Base-by-base conservation (phyloP, 30 jellyfish, hydroid and myxozoan species). In the Turritopsis rubra region DNA sequence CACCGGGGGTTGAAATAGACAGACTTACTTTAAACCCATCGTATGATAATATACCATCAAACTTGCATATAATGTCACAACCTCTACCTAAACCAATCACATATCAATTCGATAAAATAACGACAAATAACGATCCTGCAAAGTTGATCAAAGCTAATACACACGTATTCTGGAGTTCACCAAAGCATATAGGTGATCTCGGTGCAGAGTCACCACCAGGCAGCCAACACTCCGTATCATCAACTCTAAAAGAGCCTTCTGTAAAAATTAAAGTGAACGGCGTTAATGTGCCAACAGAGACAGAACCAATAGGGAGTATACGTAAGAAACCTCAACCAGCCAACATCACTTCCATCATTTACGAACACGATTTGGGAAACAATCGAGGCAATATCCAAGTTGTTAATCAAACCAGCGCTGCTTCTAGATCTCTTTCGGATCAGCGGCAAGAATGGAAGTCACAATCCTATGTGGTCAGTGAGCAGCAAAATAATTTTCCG, bases 101-200 rank as follows among this genome's bases (percentile, higher is more conserved):
- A 1, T 23, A 7, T 68, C 1, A 77, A 52, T 29, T 1, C 23
- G 71, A 75, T 75, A 75, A 30, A 75, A 26, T 24, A 26, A 60
- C 85, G 24, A 28, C 24, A 13, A 53, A 52, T 77, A 77, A 77
- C 73, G 29, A 77, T 27, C 85, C 85, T 28, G 23, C 21, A 52
- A 66, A 77, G 21, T 0, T 52, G 20, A 24, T 77, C 66, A 77
- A 77, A 0, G 30, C 70, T 19, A 53, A 7, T 52, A 77, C 66
- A 28, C 85, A 77, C 28, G 85, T 77, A 7, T 77, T 29, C 8
- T 77, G 85, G 85, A 77, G 85, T 7, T 66, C 70, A 29, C 85
- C 85, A 25, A 77, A 77, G 72, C 85, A 60, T 24, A 77, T 77
- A 19, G 85, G 85, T 13, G 85, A 77, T 27, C 66, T 77, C 1